Conservation (phyloP, 2,113 vertebrate genomes). For the Scartelaos histophorus region DNA sequence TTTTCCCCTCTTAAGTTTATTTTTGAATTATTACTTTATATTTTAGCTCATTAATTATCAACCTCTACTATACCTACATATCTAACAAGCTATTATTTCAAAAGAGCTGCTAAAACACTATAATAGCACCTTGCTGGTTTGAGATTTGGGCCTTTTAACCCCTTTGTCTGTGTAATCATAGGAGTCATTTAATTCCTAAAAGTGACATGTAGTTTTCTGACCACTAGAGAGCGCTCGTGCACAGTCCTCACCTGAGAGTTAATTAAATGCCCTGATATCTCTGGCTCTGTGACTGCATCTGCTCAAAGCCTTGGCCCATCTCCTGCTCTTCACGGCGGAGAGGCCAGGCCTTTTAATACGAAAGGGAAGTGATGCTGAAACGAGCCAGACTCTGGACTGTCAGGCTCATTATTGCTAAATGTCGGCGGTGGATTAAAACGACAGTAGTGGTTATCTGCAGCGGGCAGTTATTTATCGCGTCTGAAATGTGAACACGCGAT, state of each 20-base stretch:
- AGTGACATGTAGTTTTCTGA: constrained; percentile 36
- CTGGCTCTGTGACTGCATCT: constrained; percentile 27
- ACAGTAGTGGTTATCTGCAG: constrained; percentile 37
- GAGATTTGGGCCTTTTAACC: neutral
- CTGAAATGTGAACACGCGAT: too few species aligned
- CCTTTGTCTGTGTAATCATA: neutral
- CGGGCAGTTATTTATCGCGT: neutral
- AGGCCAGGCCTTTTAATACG: constrained; percentile 29
- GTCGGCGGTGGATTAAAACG: constrained; percentile 63
- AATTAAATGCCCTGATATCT: constrained; percentile 40
- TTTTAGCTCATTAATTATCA: too few species aligned
- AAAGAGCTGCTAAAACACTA: too few species aligned
- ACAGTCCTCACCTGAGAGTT: constrained; percentile 43
- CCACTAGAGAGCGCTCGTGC: constrained; percentile 56
- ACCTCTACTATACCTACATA: too few species aligned
- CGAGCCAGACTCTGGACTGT: constrained; percentile 45
- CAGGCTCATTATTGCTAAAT: constrained; percentile 63
- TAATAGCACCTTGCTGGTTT: too few species aligned
- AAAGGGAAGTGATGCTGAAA: constrained; percentile 35
- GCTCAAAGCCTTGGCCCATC: constrained; percentile 23
- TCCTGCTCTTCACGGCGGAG: constrained; percentile 22
- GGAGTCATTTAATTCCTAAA: too few species aligned
- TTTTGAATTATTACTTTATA: too few species aligned
- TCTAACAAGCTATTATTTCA: too few species aligned
- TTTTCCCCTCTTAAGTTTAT: too few species aligned